These are phyloP conservation scores for Mormyrops attenuatus DNA, from an alignment of 2,797 vertebrate genomes.

Conservation along the genomic window DNA sequence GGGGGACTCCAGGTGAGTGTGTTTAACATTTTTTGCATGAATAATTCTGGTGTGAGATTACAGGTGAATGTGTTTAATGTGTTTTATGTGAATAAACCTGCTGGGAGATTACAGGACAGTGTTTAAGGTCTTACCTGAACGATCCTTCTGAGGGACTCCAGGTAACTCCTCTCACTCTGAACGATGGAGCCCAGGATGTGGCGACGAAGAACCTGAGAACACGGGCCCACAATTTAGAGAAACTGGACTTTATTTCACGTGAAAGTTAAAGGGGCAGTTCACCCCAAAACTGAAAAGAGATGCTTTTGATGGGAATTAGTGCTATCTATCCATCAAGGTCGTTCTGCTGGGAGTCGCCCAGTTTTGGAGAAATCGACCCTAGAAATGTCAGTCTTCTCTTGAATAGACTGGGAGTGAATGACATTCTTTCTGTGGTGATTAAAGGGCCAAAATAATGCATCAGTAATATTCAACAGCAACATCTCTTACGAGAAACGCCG, in stretches of 20 bases:
- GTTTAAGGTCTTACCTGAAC: slow-evolving; percentile 11
- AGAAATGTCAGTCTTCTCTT: not conserved
- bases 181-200: slow-evolving; percentile 88
- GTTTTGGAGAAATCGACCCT: not conserved
- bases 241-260: not conserved
- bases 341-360: not conserved
- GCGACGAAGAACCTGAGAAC: slow-evolving; percentile 75
- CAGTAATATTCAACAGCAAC: not conserved
- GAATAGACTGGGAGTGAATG: not conserved
- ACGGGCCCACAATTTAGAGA: not conserved
- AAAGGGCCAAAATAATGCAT: not conserved
- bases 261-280: not conserved
- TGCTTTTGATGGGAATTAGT: not conserved
- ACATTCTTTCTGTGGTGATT: not conserved
- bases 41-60: not conserved
- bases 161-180: slow-evolving; percentile 86
- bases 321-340: not conserved
- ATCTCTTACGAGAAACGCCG: not conserved
- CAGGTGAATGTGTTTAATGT: not conserved
- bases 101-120: slow-evolving; percentile 53
- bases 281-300: not conserved
- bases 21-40: not conserved
- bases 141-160: slow-evolving; percentile 84
- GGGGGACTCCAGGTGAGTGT: not conserved
- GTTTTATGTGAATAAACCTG: slow-evolving; percentile 66